A percentile compares a stretch with the other conserved stretches of the same genome.
These are phyloP conservation scores for Eurystomus glaucurus DNA, from an alignment of 2,797 vertebrate species.

Conservation along the genomic window DNA sequence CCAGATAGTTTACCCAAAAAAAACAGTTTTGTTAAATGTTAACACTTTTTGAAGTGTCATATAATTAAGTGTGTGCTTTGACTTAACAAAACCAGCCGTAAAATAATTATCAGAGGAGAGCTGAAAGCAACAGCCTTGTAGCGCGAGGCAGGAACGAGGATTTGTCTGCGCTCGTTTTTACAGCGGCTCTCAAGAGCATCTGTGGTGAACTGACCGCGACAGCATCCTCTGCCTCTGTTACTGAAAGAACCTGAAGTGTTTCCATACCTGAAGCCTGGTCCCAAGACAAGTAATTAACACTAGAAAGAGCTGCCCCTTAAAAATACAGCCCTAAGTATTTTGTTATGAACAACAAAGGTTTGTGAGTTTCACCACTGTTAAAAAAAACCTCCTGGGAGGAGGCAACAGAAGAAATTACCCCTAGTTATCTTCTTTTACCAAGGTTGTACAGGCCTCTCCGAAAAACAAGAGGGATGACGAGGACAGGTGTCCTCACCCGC, in stretches of 20 bases:
- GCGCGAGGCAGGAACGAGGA: fast-evolving
- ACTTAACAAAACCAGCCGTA: background rate
- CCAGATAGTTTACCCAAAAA: fast-evolving
- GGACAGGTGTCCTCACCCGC: fast-evolving
- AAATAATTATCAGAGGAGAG: background rate
- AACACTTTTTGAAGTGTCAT: background rate
- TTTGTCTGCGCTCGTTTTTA: fast-evolving
- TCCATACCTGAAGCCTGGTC: fast-evolving
- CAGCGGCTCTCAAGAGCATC: fast-evolving
- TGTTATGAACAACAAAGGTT: fast-evolving
- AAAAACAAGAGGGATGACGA: fast-evolving
- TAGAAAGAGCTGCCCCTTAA: background rate
- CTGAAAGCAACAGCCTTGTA: background rate
- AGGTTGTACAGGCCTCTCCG: fast-evolving
- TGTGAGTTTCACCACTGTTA: background rate
- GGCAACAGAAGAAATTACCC: fast-evolving
- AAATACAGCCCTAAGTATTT: fast-evolving
- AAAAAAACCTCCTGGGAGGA: fast-evolving
- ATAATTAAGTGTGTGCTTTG: fast-evolving
- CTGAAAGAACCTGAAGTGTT: background rate
- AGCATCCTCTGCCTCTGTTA: fast-evolving
- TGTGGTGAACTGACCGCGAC: too few relatives aligned
- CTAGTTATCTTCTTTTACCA: fast-evolving
- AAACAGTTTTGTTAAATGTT: fast-evolving
- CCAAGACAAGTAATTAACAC: background rate